phyloP scores from a whole-genome alignment of 2,113 vertebrate species.

The Rhinoptilus africanus region DNA sequence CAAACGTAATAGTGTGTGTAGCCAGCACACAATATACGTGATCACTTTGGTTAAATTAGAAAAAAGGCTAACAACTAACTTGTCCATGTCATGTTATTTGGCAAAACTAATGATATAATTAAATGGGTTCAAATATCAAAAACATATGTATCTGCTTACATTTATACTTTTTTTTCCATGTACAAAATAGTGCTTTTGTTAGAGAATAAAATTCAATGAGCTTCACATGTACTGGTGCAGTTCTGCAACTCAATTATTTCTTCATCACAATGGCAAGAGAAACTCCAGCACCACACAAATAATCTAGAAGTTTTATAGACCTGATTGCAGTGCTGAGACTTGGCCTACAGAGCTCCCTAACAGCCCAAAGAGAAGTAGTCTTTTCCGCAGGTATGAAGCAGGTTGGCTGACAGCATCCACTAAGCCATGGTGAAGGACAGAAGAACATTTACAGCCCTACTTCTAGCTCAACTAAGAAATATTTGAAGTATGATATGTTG shows the following conservation, averaged over 20 bases:
- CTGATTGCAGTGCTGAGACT: neutral
- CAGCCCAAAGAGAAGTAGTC: neutral
- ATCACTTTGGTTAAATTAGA: constrained; percentile 28
- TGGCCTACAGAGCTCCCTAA: neutral
- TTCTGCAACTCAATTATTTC: constrained; percentile 28
- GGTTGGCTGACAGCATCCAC: neutral
- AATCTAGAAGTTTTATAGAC: neutral
- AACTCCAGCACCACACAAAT: neutral
- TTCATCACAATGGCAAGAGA: constrained; percentile 36
- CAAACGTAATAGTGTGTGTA: neutral
- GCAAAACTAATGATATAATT: constrained; percentile 30
- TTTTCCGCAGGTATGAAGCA: neutral
- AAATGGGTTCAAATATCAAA: constrained; percentile 23
- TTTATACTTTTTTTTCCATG: neutral
- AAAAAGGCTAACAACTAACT: constrained; percentile 29
- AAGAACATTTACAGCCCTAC: neutral
- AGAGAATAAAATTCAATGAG: constrained; percentile 5
- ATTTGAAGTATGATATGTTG: neutral
- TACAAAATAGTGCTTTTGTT: neutral
- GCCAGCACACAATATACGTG: neutral
- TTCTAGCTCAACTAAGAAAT: neutral
- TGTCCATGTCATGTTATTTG: constrained; percentile 41
- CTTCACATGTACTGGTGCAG: neutral
- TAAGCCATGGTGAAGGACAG: neutral
- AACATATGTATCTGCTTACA: constrained; percentile 7